Percentiles rank a stretch among this genome's conserved stretches.
Conservation (phyloP, 2,113 vertebrate species). For the Elaphurus davidianus region DNA sequence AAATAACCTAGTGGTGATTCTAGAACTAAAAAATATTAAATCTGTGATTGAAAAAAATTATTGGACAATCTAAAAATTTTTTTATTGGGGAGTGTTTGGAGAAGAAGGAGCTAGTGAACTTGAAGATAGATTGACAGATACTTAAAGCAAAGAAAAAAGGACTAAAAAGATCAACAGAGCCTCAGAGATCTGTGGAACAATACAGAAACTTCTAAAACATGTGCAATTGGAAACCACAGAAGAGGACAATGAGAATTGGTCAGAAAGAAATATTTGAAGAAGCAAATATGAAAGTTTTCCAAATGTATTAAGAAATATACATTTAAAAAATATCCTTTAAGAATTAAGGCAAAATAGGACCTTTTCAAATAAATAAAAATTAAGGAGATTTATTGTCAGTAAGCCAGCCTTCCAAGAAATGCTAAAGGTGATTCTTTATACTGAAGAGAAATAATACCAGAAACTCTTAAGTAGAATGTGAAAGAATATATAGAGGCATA, state of each 20-base stretch:
- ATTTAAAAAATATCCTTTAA: background rate
- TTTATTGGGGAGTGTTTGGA: background rate
- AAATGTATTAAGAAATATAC: background rate
- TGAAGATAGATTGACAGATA: background rate
- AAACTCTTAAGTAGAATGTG: background rate
- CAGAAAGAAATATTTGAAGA: background rate
- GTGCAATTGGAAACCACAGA: background rate
- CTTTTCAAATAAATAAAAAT: background rate
- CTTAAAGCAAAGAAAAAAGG: background rate
- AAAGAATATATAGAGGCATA: background rate
- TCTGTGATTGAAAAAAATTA: background rate
- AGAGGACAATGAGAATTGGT: background rate
- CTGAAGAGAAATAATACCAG: background rate
- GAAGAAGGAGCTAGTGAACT: background rate
- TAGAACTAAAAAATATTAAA: background rate
- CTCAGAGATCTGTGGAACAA: background rate
- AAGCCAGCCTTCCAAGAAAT: background rate
- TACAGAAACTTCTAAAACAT: background rate
- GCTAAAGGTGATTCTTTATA: background rate
- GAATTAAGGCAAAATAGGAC: background rate
- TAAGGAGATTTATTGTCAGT: background rate
- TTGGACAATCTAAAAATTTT: background rate
- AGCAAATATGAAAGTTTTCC: background rate
- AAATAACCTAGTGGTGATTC: background rate
- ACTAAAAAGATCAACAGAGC: background rate